Percentiles rank a stretch among this genome's conserved stretches.
Conservation (phyloP, 2,113 vertebrate species). For the Percopsis transmontana region DNA sequence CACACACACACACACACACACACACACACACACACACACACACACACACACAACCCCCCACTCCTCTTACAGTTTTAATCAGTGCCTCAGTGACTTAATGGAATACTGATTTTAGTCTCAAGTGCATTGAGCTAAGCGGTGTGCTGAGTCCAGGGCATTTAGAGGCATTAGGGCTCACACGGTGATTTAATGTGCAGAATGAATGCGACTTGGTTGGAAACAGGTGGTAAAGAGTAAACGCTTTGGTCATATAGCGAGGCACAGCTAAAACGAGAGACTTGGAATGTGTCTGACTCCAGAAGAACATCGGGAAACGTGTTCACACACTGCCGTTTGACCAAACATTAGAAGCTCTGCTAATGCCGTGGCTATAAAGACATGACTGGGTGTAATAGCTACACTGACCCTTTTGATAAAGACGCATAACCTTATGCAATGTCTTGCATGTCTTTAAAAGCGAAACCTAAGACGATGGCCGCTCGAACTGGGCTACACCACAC, state of each 20-base stretch:
- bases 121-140: constrained; percentile 47
- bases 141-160: constrained; percentile 35
- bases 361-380: no score
- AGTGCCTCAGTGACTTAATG: constrained; percentile 47
- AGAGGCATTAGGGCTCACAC: constrained; percentile 37
- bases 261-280: constrained; percentile 14
- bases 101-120: constrained; percentile 54
- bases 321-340: constrained; percentile 53
- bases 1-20: constrained; percentile 15
- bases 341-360: constrained; percentile 17
- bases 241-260: constrained; percentile 12
- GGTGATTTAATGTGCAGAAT: constrained; percentile 39
- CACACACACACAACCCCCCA: constrained; percentile 29
- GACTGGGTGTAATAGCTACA: background rate
- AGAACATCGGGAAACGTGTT: constrained; percentile 40
- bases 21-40: background rate
- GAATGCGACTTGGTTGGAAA: constrained; percentile 9
- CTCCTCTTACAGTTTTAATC: constrained; percentile 53
- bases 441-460: constrained; percentile 6
- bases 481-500: background rate
- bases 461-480: background rate
- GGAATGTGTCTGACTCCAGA: constrained; percentile 68
- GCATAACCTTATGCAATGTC: constrained; percentile 1
- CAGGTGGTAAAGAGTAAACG: constrained; percentile 8
- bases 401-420: background rate